These are phyloP conservation scores for Podargus strigoides DNA, from an alignment of 2,797 vertebrate genomes.

Conservation along the genomic window DNA sequence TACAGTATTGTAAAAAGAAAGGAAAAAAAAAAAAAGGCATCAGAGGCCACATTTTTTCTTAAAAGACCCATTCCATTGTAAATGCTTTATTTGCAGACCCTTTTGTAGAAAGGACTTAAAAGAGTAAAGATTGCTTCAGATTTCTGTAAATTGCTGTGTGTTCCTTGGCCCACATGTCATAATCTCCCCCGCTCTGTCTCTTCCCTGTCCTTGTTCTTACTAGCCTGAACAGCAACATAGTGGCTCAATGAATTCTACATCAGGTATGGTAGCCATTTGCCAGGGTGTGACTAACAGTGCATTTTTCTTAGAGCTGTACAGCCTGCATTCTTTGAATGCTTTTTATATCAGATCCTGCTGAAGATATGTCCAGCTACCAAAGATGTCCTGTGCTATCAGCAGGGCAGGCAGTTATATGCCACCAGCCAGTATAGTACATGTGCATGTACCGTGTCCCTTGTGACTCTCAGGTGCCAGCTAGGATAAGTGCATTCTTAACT, in stretches of 20 bases:
- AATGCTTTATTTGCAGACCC: not conserved
- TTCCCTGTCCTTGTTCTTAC: not conserved
- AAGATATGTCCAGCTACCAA: not conserved
- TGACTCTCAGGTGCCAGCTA: not conserved
- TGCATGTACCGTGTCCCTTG: rapidly evolving
- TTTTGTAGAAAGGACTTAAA: not conserved
- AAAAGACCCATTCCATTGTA: not conserved
- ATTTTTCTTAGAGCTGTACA: not conserved
- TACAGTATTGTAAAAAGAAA: not conserved
- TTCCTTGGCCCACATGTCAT: not conserved
- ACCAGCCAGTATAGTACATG: not conserved
- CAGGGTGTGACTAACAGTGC: not conserved
- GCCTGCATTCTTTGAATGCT: not conserved
- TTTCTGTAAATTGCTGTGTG: not conserved
- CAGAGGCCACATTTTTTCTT: not conserved
- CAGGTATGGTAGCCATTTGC: not conserved
- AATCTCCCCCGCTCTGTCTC: not conserved
- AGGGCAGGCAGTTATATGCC: not conserved
- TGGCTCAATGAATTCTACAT: not conserved
- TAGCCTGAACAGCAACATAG: not conserved
- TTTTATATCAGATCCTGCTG: not conserved
- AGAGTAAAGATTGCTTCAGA: not conserved
- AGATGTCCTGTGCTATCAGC: not conserved
- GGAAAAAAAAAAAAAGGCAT: not conserved
- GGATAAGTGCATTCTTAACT: not conserved